Percentiles rank a stretch among this genome's conserved stretches.
phyloP scores from a whole-genome alignment of 2,113 vertebrate species.

The Recurvirostra avosetta region DNA sequence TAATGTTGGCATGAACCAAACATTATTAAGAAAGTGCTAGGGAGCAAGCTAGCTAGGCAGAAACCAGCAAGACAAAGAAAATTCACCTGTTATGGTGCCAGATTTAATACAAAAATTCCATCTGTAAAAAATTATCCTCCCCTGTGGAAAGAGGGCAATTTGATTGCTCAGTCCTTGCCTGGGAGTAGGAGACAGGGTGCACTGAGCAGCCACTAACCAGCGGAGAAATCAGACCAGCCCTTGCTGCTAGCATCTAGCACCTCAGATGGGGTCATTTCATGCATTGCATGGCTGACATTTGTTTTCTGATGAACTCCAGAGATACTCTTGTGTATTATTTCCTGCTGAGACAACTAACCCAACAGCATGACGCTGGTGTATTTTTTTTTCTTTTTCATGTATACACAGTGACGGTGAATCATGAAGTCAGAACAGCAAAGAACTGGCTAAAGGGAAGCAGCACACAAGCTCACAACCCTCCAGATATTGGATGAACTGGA shows the following conservation, averaged over 20 bases:
- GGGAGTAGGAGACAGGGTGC: neutral
- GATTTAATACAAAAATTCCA: conserved; percentile 2
- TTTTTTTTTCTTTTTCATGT: neutral
- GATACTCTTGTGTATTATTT: neutral
- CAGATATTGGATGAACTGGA: neutral
- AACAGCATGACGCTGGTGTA: neutral
- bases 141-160: neutral
- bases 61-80: neutral
- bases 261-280: neutral
- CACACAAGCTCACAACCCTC: neutral
- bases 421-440: conserved; percentile 35
- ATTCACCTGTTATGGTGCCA: neutral
- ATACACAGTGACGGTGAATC: conserved; percentile 69
- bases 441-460: conserved; percentile 27
- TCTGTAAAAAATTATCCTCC: neutral
- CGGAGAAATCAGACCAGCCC: neutral
- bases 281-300: neutral
- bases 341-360: neutral
- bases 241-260: neutral
- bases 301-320: neutral
- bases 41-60: neutral
- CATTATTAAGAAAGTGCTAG: neutral
- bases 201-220: neutral
- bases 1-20: neutral
- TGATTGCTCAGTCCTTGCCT: neutral